These are phyloP conservation scores for Drosophila lowei DNA, from an alignment of 1,140 invertebrate genomes.

Conservation along the genomic window DNA sequence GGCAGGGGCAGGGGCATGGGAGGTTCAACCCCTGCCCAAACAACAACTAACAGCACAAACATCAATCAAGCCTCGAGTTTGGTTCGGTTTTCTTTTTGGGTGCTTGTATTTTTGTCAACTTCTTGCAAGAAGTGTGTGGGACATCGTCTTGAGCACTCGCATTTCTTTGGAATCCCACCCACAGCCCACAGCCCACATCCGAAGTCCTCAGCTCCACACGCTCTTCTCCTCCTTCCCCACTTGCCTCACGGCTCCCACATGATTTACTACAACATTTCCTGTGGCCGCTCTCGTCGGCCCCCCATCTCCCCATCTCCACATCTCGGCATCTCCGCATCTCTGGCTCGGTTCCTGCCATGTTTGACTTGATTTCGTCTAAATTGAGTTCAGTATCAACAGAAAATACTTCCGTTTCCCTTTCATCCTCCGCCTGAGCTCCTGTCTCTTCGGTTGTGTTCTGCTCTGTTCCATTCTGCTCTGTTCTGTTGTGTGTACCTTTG, in stretches of 20 bases:
- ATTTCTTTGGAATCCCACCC: constrained; percentile 55
- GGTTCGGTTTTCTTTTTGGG: constrained; percentile 32
- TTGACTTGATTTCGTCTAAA: constrained; percentile 81
- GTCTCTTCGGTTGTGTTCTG: background rate
- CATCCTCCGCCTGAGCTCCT: constrained; percentile 19
- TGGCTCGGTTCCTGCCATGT: constrained; percentile 65
- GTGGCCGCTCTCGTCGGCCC: constrained; percentile 26
- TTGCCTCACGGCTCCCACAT: constrained; percentile 74
- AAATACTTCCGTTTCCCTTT: constrained; percentile 76
- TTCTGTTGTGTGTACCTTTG: constrained; percentile 48
- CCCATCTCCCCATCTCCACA: background rate
- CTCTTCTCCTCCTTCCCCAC: constrained; percentile 1
- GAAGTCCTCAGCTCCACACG: background rate
- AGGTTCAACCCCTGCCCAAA: constrained; percentile 35
- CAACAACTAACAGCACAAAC: constrained; percentile 79
- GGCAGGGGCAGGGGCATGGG: background rate
- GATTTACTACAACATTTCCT: constrained; percentile 75
- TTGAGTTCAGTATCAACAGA: constrained; percentile 81
- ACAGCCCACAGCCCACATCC: constrained; percentile 24
- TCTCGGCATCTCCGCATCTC: constrained; percentile 1
- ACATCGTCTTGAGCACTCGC: constrained; percentile 70
- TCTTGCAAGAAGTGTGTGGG: constrained; percentile 31
- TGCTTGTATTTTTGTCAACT: constrained; percentile 61
- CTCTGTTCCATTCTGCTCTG: background rate
- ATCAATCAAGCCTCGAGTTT: constrained; percentile 73